phyloP scores from a whole-genome alignment of 2,888 invertebrate genomes.

The Tromatobia lineatoria region DNA sequence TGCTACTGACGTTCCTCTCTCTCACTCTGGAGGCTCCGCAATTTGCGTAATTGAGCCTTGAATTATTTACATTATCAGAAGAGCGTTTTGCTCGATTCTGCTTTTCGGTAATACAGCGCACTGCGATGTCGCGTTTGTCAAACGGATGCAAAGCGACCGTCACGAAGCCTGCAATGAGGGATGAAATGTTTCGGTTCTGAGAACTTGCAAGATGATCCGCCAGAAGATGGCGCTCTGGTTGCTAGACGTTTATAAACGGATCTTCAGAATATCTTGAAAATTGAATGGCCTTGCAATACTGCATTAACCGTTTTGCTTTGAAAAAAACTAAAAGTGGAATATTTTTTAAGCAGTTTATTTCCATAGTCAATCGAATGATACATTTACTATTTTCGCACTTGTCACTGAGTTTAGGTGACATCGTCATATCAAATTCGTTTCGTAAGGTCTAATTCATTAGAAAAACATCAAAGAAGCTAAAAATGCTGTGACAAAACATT shows the following conservation, averaged over 20 bases:
- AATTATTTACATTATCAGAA: slow-evolving; percentile 83
- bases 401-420: no score
- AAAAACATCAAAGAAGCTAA: no score
- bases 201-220: background rate
- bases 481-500: no score
- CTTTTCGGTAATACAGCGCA: slow-evolving; percentile 65
- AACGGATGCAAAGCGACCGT: background rate
- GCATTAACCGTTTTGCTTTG: no score
- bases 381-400: no score
- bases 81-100: slow-evolving; percentile 82
- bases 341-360: no score
- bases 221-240: background rate
- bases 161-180: background rate
- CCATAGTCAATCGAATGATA: no score
- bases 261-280: no score
- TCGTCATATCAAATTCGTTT: no score
- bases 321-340: no score
- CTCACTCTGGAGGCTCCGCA: slow-evolving; percentile 68
- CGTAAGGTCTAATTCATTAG: no score
- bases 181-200: background rate
- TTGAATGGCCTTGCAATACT: no score
- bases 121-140: slow-evolving; percentile 32
- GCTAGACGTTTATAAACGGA: background rate
- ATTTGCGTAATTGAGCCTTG: slow-evolving; percentile 85
- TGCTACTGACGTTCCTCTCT: slow-evolving; percentile 29